Percentiles rank a stretch among this genome's conserved stretches.
These are phyloP conservation scores for Characodon lateralis DNA, from an alignment of 2,797 vertebrate species.

Conservation along the genomic window DNA sequence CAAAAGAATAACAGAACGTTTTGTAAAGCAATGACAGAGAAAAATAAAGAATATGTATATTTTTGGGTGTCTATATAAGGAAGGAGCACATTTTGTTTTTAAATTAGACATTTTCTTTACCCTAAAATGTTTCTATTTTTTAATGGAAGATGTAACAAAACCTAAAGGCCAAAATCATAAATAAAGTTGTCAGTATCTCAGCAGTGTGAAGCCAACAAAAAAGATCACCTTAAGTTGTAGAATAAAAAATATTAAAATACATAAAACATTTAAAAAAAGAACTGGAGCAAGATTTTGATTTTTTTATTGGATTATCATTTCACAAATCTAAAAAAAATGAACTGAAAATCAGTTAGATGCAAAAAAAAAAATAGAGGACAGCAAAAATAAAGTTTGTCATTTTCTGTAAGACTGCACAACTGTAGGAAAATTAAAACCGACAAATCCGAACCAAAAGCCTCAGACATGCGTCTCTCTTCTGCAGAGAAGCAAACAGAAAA, in stretches of 20 bases:
- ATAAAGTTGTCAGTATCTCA: not conserved
- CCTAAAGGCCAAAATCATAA: not conserved
- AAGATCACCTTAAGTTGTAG: not conserved
- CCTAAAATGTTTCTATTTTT: not conserved
- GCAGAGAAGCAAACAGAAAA: conserved; percentile 24
- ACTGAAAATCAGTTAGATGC: not conserved
- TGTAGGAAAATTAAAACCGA: conserved; percentile 24
- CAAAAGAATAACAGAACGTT: not conserved
- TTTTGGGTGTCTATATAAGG: not conserved
- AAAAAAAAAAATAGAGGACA: not conserved
- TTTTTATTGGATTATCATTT: not conserved
- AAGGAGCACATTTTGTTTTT: not conserved
- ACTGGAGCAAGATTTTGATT: not conserved
- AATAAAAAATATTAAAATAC: not conserved
- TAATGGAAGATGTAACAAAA: not conserved
- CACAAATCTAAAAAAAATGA: not conserved
- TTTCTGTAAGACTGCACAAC: not conserved
- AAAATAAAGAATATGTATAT: not conserved
- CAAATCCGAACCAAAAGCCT: conserved; percentile 46
- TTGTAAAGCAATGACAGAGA: not conserved
- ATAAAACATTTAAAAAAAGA: not conserved
- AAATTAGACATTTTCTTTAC: not conserved
- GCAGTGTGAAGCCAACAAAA: not conserved
- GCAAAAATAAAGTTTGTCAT: not conserved
- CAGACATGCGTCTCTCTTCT: conserved; percentile 25